Conservation (phyloP, 2,113 vertebrate species). For the Stegastes partitus region DNA sequence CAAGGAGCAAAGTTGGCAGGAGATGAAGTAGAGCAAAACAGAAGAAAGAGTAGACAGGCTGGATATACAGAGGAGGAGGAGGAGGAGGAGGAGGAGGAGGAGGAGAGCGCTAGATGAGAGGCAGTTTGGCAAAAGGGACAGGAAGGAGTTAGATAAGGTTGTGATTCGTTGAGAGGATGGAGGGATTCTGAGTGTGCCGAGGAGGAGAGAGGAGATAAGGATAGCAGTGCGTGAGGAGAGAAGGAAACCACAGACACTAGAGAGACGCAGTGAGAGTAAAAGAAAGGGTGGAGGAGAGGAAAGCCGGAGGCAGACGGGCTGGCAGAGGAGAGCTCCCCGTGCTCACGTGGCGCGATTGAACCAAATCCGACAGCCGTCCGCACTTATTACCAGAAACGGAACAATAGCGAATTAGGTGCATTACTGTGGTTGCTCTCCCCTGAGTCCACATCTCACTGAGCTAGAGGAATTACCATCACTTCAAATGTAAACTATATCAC, state of each 20-base stretch:
- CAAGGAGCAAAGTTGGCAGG: slow-evolving; percentile 41
- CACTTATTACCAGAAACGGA: slow-evolving; percentile 81
- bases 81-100: slow-evolving; percentile 20
- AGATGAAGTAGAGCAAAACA: slow-evolving; percentile 34
- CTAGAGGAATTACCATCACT: slow-evolving; percentile 70
- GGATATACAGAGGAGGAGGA: slow-evolving; percentile 45
- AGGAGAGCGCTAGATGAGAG: slow-evolving; percentile 44
- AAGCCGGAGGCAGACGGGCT: slow-evolving; percentile 65
- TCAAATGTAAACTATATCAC: slow-evolving; percentile 63
- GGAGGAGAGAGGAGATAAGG: slow-evolving; percentile 69
- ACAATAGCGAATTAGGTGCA: slow-evolving; percentile 81
- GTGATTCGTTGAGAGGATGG: slow-evolving; percentile 77
- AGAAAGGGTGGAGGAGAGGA: slow-evolving; percentile 58
- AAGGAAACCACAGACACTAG: slow-evolving; percentile 52
- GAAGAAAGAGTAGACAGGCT: slow-evolving; percentile 21
- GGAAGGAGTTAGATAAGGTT: slow-evolving; percentile 71
- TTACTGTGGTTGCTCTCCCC: slow-evolving; percentile 71
- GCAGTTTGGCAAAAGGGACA: slow-evolving; percentile 66
- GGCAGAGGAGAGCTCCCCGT: slow-evolving; percentile 64
- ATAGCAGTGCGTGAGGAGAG: slow-evolving; percentile 54
- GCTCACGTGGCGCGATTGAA: slow-evolving; percentile 77
- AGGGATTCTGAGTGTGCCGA: slow-evolving; percentile 69
- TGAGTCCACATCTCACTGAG: slow-evolving; percentile 59
- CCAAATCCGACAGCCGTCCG: slow-evolving; percentile 81
- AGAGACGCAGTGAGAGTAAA: slow-evolving; percentile 40